phyloP scores from a whole-genome alignment of 2,888 invertebrate species.

The Eumacrocentrus americanus region DNA sequence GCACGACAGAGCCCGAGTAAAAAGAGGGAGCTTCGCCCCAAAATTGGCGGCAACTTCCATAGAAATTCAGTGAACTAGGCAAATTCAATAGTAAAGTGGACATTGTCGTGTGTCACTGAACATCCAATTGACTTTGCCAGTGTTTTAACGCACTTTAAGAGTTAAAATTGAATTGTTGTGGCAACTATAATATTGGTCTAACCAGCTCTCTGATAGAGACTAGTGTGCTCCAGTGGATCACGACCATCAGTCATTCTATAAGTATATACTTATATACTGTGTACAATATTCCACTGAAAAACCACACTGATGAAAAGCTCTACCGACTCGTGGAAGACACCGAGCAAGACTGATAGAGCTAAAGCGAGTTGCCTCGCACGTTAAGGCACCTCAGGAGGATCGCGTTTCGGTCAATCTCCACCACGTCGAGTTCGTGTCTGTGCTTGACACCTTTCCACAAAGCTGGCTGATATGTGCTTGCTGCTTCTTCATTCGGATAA shows the following conservation, averaged over 20 bases:
- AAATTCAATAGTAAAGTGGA: constrained; percentile 5
- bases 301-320: constrained; percentile 10
- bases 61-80: background rate
- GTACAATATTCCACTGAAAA: background rate
- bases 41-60: background rate
- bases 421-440: constrained; percentile 39
- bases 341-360: constrained; percentile 40
- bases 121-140: background rate
- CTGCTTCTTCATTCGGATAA: background rate
- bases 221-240: constrained; percentile 58
- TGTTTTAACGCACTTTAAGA: background rate
- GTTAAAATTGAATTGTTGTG: too few species aligned
- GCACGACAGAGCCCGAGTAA: constrained; percentile 7
- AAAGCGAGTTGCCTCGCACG: constrained; percentile 34
- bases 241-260: constrained; percentile 48
- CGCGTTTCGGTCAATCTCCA: constrained; percentile 44
- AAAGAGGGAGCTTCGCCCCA: constrained; percentile 4
- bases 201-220: constrained; percentile 58
- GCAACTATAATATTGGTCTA: constrained; percentile 24
- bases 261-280: constrained; percentile 3
- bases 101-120: background rate
- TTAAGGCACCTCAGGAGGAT: constrained; percentile 39
- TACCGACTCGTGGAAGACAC: constrained; percentile 38
- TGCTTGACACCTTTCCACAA: constrained; percentile 20
- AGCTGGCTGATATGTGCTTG: too few species aligned